A percentile compares a stretch with the other conserved stretches of the same genome.
Conservation (phyloP, 1,140 invertebrate genomes). For the Bombus balteatus region DNA sequence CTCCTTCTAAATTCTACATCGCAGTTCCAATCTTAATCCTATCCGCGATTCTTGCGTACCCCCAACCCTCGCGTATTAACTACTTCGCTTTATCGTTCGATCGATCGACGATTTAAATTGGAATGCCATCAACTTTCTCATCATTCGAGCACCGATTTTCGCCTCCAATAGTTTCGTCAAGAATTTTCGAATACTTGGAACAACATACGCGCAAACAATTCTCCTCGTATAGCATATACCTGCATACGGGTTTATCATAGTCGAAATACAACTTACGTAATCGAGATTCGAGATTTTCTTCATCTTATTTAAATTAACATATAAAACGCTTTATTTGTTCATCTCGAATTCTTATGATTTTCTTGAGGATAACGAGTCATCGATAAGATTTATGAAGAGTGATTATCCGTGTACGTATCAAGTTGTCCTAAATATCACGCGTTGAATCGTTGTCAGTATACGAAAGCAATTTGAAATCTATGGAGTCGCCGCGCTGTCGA, state of each 20-base stretch:
- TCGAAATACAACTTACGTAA: too few relatives aligned
- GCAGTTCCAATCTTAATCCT: conserved; percentile 25
- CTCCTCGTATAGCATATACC: background rate
- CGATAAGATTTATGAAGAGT: too few relatives aligned
- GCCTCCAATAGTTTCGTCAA: background rate
- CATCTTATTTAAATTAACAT: too few relatives aligned
- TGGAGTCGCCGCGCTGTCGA: too few relatives aligned
- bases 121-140: conserved; percentile 3
- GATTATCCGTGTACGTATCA: too few relatives aligned
- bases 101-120: conserved; percentile 27
- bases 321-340: too few relatives aligned
- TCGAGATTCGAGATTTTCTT: background rate
- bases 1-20: conserved; percentile 12
- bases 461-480: too few relatives aligned
- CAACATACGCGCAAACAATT: background rate
- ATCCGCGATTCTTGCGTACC: conserved; percentile 3
- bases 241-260: too few relatives aligned
- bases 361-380: too few relatives aligned
- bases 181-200: background rate
- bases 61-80: background rate
- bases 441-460: background rate
- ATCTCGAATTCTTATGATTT: too few relatives aligned
- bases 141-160: conserved; percentile 2
- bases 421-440: too few relatives aligned
- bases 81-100: conserved; percentile 4